These are phyloP conservation scores for Calameuta filiformis DNA, from an alignment of 2,888 invertebrate genomes.

Conservation along the genomic window DNA sequence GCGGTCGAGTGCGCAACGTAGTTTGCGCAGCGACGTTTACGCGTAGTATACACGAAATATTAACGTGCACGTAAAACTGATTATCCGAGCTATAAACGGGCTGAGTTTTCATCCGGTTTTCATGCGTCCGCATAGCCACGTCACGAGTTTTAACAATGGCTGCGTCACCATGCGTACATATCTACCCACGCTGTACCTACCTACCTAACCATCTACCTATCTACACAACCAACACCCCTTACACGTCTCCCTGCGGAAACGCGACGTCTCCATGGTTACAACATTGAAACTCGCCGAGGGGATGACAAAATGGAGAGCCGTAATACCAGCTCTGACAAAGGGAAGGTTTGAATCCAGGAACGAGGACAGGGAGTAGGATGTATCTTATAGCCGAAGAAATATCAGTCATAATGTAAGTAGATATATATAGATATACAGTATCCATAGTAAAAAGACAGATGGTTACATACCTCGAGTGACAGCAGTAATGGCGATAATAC, in stretches of 20 bases:
- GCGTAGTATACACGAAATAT: neutral
- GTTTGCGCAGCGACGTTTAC: neutral
- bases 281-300: constrained; percentile 61
- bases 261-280: constrained; percentile 65
- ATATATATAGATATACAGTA: neutral
- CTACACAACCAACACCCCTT: constrained; percentile 53
- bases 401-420: neutral
- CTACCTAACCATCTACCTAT: constrained; percentile 30
- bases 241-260: constrained; percentile 57
- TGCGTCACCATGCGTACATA: constrained; percentile 33
- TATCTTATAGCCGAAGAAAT: neutral
- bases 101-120: neutral
- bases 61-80: neutral
- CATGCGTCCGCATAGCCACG: neutral
- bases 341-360: constrained; percentile 43
- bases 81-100: neutral
- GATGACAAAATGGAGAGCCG: constrained; percentile 64
- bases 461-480: neutral
- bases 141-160: constrained; percentile 53
- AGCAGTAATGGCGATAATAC: neutral
- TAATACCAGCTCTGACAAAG: constrained; percentile 51
- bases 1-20: neutral
- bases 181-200: constrained; percentile 30
- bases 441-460: neutral
- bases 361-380: constrained; percentile 10